Evolutionary conservation across 2,797 vertebrate genomes (phyloP), one percentile per base, ranked within the genome.

Genomic region (Knipowitschia caucasica): DNA sequence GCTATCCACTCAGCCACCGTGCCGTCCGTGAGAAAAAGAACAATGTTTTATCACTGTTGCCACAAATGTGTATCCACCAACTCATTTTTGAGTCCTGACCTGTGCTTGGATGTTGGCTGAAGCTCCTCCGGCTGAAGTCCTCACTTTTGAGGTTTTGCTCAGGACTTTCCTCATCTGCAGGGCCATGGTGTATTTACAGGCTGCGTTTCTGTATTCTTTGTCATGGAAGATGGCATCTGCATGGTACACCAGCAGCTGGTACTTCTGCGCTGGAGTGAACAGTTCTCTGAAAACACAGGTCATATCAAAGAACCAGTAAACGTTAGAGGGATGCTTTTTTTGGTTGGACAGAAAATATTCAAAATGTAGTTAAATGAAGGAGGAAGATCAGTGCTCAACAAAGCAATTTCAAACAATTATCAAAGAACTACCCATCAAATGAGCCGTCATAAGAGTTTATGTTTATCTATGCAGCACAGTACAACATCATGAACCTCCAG

Each of bases 161-260:
- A 98, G 85, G 1, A 95, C 93, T 76, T 98, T 99, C 83, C 98
- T 98, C 89, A 98, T 96, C 77, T 99, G 97, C 56, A 99, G 82
- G 5, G 96, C 97, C 94, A 98, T 96, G 0, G 91, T 98, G 66
- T 98, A 99, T 67, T 98, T 98, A 77, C 95, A 98, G 42, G 96
- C 97, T 51, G 97, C 95, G 50, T 99, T 98, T 14, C 97, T 92
- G 59, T 97, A 99, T 4, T 99, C 97, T 71, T 98, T 99, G 64
- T 99, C 97, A 1, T 99, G 95, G 71, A 98, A 99, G 26, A 99
- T 95, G 61, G 96, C 92, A 71, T 99, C 97, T 1, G 97, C 96
- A 0, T 99, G 95, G 71, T 98, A 96, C 1, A 98, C 97, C 64
- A 99, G 78, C 62, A 99, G 81, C 86, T 99, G 97, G 83, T 98